Evolutionary conservation across 2,113 vertebrate species (phyloP), one percentile per base, ranked within the genome.

Genomic region (Tyrannus savana): DNA sequence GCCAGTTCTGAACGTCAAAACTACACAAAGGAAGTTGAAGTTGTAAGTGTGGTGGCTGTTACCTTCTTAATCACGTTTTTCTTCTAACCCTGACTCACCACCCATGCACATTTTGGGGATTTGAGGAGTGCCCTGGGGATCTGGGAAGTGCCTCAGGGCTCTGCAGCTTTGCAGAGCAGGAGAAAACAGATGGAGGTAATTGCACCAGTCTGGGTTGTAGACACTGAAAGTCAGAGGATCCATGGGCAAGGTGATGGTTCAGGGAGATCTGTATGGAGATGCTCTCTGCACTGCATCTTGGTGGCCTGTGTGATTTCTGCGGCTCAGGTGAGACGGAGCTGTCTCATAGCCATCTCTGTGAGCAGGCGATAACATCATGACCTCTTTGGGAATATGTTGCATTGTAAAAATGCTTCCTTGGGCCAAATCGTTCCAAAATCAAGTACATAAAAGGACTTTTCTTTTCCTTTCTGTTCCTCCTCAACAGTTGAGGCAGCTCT

Each of bases 401-500:
- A 28, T 66, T 23, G 8, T 62, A 39, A 52, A 89, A 78, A 33
- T 35, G 7, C 39, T 68, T 79, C 19, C 39, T 42, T 19, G 10
- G 30, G 77, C 52, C 39, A 55, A n/a, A 84, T 42, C 31, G 4
- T 53, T 89, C 47, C 39, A 56, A 89, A 89, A 11, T 10, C 27
- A 56, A 72, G 52, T 37, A 28, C 35, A 42, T 72, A 35, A 84
- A 47, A 63, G 4, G 27, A 62, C 3, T 17, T 25, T 27, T 56
- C 50, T 37, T 19, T 25, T 2, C 18, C 13, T 85, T 67, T 84
- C 5, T 76, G 12, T 86, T 83, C 27, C 25, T 81, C 52, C 79
- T 39, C 2, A 19, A 19, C 89, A 99, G 99, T 91, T 99, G 96
- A 98, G 98, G 93, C 97, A 98, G 42, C 98, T 99, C 90, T 97